Conservation (phyloP, 2,113 vertebrate species). For the Tupaia tana region DNA sequence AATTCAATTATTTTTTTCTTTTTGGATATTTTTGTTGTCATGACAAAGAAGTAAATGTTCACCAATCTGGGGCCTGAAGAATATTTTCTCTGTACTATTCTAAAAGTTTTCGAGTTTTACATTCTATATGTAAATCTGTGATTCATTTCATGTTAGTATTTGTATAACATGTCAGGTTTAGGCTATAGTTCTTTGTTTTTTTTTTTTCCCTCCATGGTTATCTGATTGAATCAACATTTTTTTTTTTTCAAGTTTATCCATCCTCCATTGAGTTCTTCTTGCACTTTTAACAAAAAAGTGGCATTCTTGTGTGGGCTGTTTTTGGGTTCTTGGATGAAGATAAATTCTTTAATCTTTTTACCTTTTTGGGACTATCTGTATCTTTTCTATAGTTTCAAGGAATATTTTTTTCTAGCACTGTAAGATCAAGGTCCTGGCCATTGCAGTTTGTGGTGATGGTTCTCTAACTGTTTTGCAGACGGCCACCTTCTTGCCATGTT, state of each 20-base stretch:
- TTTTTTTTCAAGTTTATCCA: neutral
- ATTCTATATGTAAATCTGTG: neutral
- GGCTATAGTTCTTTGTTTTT: neutral
- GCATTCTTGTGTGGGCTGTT: neutral
- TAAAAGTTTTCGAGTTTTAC: neutral
- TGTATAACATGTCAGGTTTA: too few species aligned
- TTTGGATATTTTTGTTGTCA: neutral
- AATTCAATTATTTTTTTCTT: neutral
- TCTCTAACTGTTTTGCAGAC: neutral
- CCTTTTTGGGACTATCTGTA: neutral
- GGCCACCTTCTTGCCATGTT: neutral
- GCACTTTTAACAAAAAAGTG: neutral
- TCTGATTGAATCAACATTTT: neutral
- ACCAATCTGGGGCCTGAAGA: neutral
- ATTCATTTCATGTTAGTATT: too few species aligned
- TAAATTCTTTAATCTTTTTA: neutral
- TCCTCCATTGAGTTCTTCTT: neutral
- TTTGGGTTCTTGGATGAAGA: neutral
- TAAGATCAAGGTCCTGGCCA: neutral
- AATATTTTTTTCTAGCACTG: neutral
- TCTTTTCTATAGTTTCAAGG: constrained; percentile 31
- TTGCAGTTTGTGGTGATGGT: neutral
- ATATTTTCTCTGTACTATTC: constrained; percentile 11
- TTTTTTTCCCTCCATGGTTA: neutral
- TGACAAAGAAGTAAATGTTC: neutral